These are phyloP conservation scores for Halocaridina rubra DNA, from an alignment of 2,888 invertebrate genomes.

Conservation along the genomic window DNA sequence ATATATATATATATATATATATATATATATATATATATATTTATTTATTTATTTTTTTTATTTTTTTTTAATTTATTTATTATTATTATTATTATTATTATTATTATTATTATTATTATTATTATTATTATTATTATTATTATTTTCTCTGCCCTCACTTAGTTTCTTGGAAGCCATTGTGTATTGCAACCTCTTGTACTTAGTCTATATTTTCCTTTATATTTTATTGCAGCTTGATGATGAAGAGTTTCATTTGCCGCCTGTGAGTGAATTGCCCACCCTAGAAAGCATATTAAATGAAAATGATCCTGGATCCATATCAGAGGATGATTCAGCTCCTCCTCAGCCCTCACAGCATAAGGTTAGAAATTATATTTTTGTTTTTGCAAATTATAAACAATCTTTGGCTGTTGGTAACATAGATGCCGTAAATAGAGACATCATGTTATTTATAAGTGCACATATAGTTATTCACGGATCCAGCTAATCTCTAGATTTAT, in stretches of 20 bases:
- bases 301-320: constrained; percentile 67
- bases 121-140: no score
- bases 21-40: no score
- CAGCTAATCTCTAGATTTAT: not conserved
- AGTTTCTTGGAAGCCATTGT: not conserved
- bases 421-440: not conserved
- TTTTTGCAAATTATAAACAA: not conserved
- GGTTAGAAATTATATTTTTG: not conserved
- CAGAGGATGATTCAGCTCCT: constrained; percentile 42
- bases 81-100: no score
- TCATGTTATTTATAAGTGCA: not conserved
- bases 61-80: no score
- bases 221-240: constrained; percentile 75
- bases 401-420: not conserved
- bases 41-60: no score
- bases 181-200: not conserved
- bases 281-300: constrained; percentile 86
- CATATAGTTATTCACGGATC: not conserved
- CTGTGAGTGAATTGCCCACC: constrained; percentile 80
- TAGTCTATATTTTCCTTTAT: not conserved
- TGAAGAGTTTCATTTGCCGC: constrained; percentile 83
- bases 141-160: no score
- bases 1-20: no score
- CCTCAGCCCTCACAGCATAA: constrained; percentile 35
- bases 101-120: no score